Base-by-base conservation (phyloP, 2,113 vertebrate species). In the Notarius lentiginosus region DNA sequence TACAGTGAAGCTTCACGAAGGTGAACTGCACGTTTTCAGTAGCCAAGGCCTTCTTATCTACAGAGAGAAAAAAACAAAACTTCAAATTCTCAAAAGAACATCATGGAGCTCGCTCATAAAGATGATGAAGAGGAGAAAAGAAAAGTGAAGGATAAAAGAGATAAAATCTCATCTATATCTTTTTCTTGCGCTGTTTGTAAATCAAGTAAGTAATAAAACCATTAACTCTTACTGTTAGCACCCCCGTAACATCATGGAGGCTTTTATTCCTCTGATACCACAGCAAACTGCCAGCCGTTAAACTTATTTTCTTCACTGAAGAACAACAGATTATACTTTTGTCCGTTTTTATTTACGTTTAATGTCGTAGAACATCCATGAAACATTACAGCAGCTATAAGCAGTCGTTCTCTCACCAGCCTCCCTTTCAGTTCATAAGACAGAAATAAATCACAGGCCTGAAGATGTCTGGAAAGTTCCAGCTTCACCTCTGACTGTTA, bases 1-100 rank as follows among this genome's bases (percentile, higher is more conserved):
- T 94, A 94, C 98, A 99, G 75, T 95, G 97, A 91, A 99, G 94
- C 93, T 97, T 98, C 93, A 97, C 96, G 73, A 97, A 99, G 93
- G 91, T 96, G 95, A 99, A 95, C 91, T 95, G 95, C 63, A 96
- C 96, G 65, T 96, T 98, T 94, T 99, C 98, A 85, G 95, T 97
- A 92, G 96, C 92, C 91, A 94, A 95, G 87, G 96, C 96, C 93
- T 94, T 96, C 93, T 95, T 96, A 91, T 97, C 98, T 99, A 22
- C 41, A 41, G 41, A 41, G 41, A 41, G 41, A 6, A 30, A 22
- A 84, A 30, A 56, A 55, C 5, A 22, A 56, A 0, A n/a, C 8
- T 75, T 1, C 1, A 0, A 9, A 18, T 79, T 34, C 7, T 58
- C 15, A 80, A 6, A 41, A 70, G 34, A 20, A 22, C 20, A n/a